Evolutionary conservation across 2,888 invertebrate species (phyloP).

Genomic region (Diachrysia chrysitis): DNA sequence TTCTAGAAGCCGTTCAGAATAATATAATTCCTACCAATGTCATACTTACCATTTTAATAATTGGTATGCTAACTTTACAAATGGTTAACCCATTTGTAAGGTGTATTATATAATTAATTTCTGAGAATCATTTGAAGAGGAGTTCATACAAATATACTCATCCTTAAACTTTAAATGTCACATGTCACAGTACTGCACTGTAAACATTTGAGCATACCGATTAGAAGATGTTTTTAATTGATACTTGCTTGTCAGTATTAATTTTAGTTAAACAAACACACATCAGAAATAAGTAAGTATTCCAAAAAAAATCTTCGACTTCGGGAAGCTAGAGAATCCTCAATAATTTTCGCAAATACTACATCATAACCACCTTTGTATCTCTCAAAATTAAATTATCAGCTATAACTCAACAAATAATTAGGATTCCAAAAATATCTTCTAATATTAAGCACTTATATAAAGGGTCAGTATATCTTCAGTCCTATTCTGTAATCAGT

Average conservation of each 20-base stretch:
- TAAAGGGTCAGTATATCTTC: constrained; percentile 4
- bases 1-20: constrained; percentile 10
- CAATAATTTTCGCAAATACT: too few relatives aligned
- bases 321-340: too few relatives aligned
- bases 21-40: background rate
- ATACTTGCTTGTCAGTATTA: constrained; percentile 21
- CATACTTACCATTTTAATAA: background rate
- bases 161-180: constrained; percentile 2
- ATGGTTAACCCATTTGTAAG: too few relatives aligned
- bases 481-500: background rate
- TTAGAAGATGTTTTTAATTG: background rate
- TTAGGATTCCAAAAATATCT: too few relatives aligned
- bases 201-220: constrained; percentile 1
- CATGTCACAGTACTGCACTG: background rate
- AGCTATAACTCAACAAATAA: too few relatives aligned
- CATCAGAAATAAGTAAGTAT: too few relatives aligned
- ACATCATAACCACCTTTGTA: too few relatives aligned
- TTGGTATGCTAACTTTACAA: background rate
- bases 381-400: too few relatives aligned
- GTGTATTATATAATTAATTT: constrained; percentile 4
- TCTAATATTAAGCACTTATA: too few relatives aligned
- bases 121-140: background rate
- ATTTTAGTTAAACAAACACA: too few relatives aligned
- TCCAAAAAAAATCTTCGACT: too few relatives aligned
- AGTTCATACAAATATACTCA: background rate